Percentiles rank a stretch among this genome's conserved stretches.
phyloP scores from a whole-genome alignment of 2,888 invertebrate genomes.

The Cataglyphis altisquamis region DNA sequence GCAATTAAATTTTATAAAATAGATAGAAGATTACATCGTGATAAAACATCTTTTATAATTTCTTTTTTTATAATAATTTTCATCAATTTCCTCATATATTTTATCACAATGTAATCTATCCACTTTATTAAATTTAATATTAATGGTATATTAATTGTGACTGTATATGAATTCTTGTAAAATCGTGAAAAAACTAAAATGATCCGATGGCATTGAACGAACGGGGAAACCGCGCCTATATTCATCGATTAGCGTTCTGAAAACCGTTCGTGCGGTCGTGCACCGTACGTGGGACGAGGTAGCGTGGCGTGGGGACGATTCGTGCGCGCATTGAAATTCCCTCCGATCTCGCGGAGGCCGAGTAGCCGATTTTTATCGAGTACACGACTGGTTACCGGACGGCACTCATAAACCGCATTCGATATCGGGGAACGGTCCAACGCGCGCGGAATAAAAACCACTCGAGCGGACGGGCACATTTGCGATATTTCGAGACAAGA shows the following conservation, averaged over 20 bases:
- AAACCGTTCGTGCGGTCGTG: slow-evolving; percentile 69
- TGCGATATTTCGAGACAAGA: slow-evolving; percentile 68
- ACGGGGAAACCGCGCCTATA: slow-evolving; percentile 28
- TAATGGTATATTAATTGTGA: background rate
- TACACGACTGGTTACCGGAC: slow-evolving; percentile 74
- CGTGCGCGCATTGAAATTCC: slow-evolving; percentile 77
- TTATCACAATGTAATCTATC: background rate
- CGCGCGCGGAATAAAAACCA: slow-evolving; percentile 73
- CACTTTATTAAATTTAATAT: background rate
- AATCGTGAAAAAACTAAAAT: background rate
- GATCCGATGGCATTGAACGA: background rate
- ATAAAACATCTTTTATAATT: background rate
- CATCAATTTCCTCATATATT: background rate
- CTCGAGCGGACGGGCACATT: slow-evolving; percentile 31
- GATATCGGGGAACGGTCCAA: slow-evolving; percentile 69
- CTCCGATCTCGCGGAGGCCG: slow-evolving; percentile 68
- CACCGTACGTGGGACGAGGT: slow-evolving; percentile 71
- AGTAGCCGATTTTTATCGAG: slow-evolving; percentile 77
- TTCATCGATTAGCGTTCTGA: slow-evolving; percentile 67
- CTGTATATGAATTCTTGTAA: background rate
- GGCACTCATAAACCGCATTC: slow-evolving; percentile 74
- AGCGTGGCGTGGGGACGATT: slow-evolving; percentile 57
- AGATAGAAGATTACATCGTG: too few species aligned
- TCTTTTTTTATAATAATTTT: background rate
- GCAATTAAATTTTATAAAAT: too few species aligned